Evolutionary conservation across 92 coral and sea anemone genomes (phyloP).

Genomic region (Palythoa grandiflora): DNA sequence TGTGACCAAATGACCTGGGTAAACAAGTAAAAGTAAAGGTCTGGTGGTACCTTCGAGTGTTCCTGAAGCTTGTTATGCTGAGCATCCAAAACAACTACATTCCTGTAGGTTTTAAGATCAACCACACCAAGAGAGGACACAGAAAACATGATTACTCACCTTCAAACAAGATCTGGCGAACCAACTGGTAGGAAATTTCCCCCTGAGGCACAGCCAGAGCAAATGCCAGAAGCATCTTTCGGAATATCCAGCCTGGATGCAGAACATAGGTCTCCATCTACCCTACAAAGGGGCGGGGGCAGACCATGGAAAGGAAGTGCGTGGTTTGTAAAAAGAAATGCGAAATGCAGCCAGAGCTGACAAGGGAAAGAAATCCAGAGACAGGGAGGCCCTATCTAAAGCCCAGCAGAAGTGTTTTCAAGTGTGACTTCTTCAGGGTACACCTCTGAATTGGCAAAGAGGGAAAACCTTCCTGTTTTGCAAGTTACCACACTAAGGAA

Average conservation of each 20-base stretch:
- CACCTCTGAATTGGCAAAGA: conserved; percentile 55
- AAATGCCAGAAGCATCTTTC: not conserved
- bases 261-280: conserved; percentile 49
- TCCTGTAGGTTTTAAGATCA: not conserved
- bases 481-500: conserved; percentile 51
- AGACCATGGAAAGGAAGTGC: conserved; percentile 49
- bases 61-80: conserved; percentile 3
- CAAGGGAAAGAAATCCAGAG: not conserved
- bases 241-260: conserved; percentile 33
- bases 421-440: conserved; percentile 55
- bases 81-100: conserved; percentile 22
- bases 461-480: conserved; percentile 3
- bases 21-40: conserved; percentile 19
- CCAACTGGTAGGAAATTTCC: conserved; percentile 12
- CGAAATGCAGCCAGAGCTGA: not conserved
- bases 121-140: conserved; percentile 10
- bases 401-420: conserved; percentile 47
- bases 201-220: conserved; percentile 24
- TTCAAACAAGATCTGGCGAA: conserved; percentile 22
- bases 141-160: conserved; percentile 15
- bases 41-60: conserved; percentile 19
- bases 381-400: conserved; percentile 6
- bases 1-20: conserved; percentile 26
- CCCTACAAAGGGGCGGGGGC: conserved; percentile 58
- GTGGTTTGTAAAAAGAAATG: conserved; percentile 56